phyloP scores from a whole-genome alignment of 2,797 vertebrate species.

The Mastacembelus armatus region DNA sequence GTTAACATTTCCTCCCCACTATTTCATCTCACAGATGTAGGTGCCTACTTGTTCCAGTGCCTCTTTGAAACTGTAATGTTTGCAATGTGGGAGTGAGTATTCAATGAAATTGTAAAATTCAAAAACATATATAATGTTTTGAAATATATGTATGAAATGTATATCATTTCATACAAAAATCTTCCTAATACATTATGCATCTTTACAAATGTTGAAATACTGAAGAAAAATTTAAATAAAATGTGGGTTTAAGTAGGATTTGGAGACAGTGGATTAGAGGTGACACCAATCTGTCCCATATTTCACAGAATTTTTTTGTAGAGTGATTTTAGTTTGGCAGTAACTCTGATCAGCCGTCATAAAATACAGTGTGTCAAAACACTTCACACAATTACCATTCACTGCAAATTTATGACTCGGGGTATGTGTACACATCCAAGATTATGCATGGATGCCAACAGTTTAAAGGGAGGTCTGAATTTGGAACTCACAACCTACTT shows the following conservation, averaged over 20 bases:
- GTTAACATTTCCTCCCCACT: neutral
- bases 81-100: neutral
- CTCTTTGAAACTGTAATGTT: neutral
- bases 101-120: neutral
- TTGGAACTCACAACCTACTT: neutral
- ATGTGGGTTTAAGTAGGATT: neutral
- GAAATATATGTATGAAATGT: no score
- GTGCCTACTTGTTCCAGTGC: neutral
- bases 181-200: neutral
- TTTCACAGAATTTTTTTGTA: neutral
- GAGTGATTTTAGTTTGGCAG: no score
- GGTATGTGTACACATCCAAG: neutral
- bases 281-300: neutral
- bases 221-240: neutral
- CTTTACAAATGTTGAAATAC: accelerated
- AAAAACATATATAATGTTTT: no score
- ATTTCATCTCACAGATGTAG: neutral
- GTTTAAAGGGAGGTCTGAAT: neutral
- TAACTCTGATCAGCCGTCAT: no score
- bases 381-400: neutral
- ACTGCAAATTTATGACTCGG: neutral
- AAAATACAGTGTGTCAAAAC: no score
- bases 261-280: neutral
- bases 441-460: neutral
- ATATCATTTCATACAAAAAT: neutral